Conservation (phyloP, 2,888 invertebrate genomes). For the Eristalis arbustorum region DNA sequence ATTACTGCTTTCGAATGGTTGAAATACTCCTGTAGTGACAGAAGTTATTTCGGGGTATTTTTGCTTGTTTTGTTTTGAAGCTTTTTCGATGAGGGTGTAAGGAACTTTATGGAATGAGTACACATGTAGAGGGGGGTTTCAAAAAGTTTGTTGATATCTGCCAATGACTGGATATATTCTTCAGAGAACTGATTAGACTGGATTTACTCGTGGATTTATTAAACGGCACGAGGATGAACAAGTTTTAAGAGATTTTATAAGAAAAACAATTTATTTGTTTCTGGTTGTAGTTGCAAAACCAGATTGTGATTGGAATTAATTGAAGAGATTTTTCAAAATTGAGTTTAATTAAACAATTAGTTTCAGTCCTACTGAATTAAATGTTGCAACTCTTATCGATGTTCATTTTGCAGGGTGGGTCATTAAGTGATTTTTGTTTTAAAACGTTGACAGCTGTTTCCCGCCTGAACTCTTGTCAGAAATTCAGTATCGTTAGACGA, state of each 20-base stretch:
- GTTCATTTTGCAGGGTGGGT: too few species aligned
- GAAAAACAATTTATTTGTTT: not conserved
- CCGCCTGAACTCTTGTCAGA: too few species aligned
- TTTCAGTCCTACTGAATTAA: too few species aligned
- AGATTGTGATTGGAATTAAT: not conserved
- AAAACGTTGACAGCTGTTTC: too few species aligned
- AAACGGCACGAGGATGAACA: not conserved
- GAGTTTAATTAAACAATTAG: too few species aligned
- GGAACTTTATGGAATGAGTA: not conserved
- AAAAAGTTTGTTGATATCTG: not conserved
- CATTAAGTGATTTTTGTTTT: too few species aligned
- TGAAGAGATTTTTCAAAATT: not conserved
- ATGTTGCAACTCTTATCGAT: too few species aligned
- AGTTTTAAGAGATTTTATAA: not conserved
- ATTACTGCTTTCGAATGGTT: not conserved
- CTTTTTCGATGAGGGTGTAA: not conserved
- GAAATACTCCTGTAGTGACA: not conserved
- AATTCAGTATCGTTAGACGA: too few species aligned
- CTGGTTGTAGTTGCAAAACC: not conserved
- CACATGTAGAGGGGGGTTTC: not conserved
- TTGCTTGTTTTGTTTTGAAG: not conserved
- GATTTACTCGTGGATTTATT: not conserved
- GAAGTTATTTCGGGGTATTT: not conserved
- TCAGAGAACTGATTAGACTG: not conserved
- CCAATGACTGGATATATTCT: not conserved